Base-by-base conservation (phyloP, 2,888 invertebrate genomes). In the Bugula neritina region DNA sequence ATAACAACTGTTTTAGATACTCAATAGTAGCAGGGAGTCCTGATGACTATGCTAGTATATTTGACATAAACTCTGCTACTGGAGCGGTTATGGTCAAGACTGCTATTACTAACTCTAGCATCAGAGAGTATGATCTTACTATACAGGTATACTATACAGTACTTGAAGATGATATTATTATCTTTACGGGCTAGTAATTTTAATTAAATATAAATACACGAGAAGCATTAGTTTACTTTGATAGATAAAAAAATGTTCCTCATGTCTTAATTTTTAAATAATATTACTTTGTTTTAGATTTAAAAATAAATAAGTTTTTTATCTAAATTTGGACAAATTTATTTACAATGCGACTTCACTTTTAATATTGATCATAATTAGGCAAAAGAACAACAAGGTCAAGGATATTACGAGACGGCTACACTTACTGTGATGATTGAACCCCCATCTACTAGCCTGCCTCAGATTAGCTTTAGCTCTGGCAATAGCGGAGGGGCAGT, bases 391-490 rank as follows among this genome's bases (percentile, higher is more conserved):
- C 5, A 63, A 63, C 27, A 63, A 63, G 63, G 63, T 29, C 63
- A 63, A 5, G 29, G 63, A 13, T 63, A 63, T n/a, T 63, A 63
- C n/a, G 63, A 63, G n/a, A 63, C 63, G 3, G 63, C 63, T 17
- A 3, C 63, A 31, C 63, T 63, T 3, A 63, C 63, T 31, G 27
- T 63, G 10, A 63, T 27, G 27, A n/a, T 63, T 31, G 31, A 31
- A 5, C 31, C 63, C 2, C 10, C 31, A 10, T 63, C 63, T 10
- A 63, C 25, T 34, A 13, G 34, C 10, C 31, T 29, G 27, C 63
- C 63, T 13, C 63, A 63, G n/a, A 27, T 63, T 63, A 63, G 63
- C 63, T 63, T 63, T 31, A 63, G 31, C n/a, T 25, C 63, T 27
- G 31, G 63, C 5, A 31, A 27, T 63, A 17, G 17, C 10, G 43